Percentiles rank a stretch among this genome's conserved stretches.
These are phyloP conservation scores for Plectropomus leopardus DNA, from an alignment of 2,113 vertebrate species.

Conservation along the genomic window DNA sequence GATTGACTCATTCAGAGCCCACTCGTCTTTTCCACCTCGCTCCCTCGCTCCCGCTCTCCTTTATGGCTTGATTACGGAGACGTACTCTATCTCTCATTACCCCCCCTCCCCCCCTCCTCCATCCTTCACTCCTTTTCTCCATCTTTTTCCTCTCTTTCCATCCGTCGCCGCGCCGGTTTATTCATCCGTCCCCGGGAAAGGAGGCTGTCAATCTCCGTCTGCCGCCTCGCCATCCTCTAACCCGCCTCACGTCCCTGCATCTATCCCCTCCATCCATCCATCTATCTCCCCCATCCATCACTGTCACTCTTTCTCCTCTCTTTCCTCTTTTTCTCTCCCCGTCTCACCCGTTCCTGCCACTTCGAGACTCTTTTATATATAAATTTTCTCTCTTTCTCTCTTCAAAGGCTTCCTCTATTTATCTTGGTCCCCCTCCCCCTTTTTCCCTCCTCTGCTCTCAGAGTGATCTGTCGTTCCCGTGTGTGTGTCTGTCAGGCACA, in stretches of 20 bases:
- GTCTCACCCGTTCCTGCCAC: slow-evolving; percentile 60
- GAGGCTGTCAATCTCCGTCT: slow-evolving; percentile 78
- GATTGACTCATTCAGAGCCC: slow-evolving; percentile 85
- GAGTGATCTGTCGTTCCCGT: slow-evolving; percentile 49
- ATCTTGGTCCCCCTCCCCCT: slow-evolving; percentile 52
- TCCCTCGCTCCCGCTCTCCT: slow-evolving; percentile 65
- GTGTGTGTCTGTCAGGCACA: slow-evolving; percentile 37
- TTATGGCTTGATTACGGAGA: slow-evolving; percentile 82
- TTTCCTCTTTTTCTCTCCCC: slow-evolving; percentile 27
- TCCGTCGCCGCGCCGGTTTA: slow-evolving; percentile 61
- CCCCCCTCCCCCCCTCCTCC: slow-evolving; percentile 17
- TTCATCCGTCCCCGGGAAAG: slow-evolving; percentile 76
- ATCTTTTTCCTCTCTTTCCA: slow-evolving; percentile 42
- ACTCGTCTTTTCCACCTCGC: slow-evolving; percentile 68
- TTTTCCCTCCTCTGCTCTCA: slow-evolving; percentile 35
- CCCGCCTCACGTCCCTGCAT: slow-evolving; percentile 46
- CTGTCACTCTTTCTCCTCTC: slow-evolving; percentile 41
- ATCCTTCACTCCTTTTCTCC: slow-evolving; percentile 37
- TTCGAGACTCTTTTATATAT: slow-evolving; percentile 43
- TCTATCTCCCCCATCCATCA: slow-evolving; percentile 60
- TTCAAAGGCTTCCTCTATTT: slow-evolving; percentile 50
- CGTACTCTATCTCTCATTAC: slow-evolving; percentile 71
- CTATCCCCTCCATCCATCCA: slow-evolving; percentile 56
- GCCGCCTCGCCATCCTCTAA: slow-evolving; percentile 60
- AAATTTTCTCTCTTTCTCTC: slow-evolving; percentile 22